phyloP scores from a whole-genome alignment of 30 jellyfish, hydroid and myxozoan species.

The Aurelia coerulea region DNA sequence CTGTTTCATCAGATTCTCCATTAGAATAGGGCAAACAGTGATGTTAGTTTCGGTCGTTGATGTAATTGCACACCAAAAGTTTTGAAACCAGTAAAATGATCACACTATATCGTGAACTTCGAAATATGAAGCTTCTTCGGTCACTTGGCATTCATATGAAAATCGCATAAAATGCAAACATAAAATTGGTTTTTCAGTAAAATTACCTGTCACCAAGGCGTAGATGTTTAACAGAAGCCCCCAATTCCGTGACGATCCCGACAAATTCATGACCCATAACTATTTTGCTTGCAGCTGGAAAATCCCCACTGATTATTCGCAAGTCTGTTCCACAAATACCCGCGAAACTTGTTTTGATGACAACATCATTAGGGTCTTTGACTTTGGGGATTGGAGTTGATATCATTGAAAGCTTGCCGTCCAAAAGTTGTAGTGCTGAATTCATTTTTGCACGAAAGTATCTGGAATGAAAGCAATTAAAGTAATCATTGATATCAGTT shows the following conservation, averaged over 20 bases:
- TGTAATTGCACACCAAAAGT: too few relatives aligned
- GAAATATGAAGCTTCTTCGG: too few relatives aligned
- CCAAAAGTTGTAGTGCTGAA: conserved; percentile 78
- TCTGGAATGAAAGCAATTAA: too few relatives aligned
- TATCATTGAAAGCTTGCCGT: conserved; percentile 74
- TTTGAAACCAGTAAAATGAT: too few relatives aligned
- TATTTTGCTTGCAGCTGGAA: conserved; percentile 76
- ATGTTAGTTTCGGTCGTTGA: too few relatives aligned
- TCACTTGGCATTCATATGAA: too few relatives aligned
- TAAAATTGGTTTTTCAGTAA: too few relatives aligned
- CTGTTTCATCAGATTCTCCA: too few relatives aligned
- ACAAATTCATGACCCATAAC: conserved; percentile 89
- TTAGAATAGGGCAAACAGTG: too few relatives aligned
- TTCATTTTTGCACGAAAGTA: conserved; percentile 52
- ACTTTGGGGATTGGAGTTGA: conserved; percentile 82
- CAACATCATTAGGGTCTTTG: conserved; percentile 71
- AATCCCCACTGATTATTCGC: conserved; percentile 75
- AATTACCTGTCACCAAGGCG: conserved; percentile 88
- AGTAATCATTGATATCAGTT: too few relatives aligned
- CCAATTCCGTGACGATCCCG: conserved; percentile 74
- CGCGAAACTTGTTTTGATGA: conserved; percentile 60
- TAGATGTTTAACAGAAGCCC: conserved; percentile 68
- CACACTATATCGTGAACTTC: too few relatives aligned
- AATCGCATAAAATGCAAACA: too few relatives aligned
- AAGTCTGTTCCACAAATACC: conserved; percentile 93